Evolutionary conservation across 2,797 vertebrate genomes (phyloP).

Genomic region (Phataginus tricuspis): DNA sequence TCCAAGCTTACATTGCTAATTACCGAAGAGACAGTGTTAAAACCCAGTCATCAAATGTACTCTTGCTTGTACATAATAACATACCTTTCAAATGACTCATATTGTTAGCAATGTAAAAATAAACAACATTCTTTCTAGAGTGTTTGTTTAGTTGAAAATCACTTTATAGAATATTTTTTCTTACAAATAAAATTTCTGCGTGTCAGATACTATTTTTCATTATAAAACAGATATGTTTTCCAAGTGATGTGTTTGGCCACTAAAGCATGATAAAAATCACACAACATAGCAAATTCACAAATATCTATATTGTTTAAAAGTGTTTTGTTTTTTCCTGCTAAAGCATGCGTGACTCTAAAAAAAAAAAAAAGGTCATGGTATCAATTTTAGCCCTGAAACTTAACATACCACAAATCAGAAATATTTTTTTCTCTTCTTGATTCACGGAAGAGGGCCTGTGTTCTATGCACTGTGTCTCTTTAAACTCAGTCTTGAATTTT

Average conservation of each 20-base stretch:
- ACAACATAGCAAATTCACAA: slow-evolving; percentile 7
- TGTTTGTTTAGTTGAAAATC: slow-evolving; percentile 43
- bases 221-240: slow-evolving; percentile 46
- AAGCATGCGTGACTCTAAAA: background rate
- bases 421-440: background rate
- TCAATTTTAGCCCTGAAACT: background rate
- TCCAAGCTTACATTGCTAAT: background rate
- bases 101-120: background rate
- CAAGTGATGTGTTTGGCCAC: background rate
- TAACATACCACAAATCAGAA: slow-evolving; percentile 42
- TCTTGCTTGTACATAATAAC: background rate
- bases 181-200: slow-evolving; percentile 28
- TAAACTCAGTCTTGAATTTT: slow-evolving; percentile 62
- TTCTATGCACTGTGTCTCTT: slow-evolving; percentile 19
- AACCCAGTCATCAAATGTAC: background rate
- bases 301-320: slow-evolving; percentile 15
- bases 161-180: slow-evolving; percentile 23
- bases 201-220: slow-evolving; percentile 52
- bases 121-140: background rate
- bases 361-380: background rate
- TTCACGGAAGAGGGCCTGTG: background rate
- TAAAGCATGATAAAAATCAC: slow-evolving; percentile 5
- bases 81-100: slow-evolving; percentile 51
- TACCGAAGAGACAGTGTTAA: background rate
- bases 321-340: background rate